Conservation (phyloP, 2,797 vertebrate species). For the Pseudochirops corinnae region DNA sequence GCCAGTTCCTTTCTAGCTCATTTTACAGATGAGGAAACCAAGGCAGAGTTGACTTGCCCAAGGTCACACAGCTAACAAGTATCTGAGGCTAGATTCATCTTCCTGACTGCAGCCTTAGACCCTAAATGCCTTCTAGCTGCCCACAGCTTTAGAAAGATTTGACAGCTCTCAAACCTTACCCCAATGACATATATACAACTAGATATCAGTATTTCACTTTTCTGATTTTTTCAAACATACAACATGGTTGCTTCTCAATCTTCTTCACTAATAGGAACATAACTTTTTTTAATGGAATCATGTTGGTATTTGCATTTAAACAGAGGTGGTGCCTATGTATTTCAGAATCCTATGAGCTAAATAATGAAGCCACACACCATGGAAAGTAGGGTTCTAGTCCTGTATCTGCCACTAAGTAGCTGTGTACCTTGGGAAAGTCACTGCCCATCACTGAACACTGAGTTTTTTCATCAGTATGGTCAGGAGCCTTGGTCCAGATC, state of each 20-base stretch:
- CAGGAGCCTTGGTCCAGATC: background rate
- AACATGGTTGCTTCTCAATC: background rate
- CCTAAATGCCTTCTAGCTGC: background rate
- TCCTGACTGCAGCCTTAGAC: background rate
- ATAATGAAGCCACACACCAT: background rate
- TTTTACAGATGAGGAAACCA: background rate
- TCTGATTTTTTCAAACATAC: background rate
- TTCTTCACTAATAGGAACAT: background rate
- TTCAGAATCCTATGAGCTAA: background rate
- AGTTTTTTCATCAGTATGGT: background rate
- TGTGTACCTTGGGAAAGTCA: background rate
- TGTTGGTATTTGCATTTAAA: background rate
- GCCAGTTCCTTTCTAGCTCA: background rate
- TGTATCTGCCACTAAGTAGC: background rate
- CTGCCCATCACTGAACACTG: background rate
- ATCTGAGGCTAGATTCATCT: background rate
- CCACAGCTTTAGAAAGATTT: background rate
- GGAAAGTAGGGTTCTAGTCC: background rate
- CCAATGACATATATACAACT: background rate
- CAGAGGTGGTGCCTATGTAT: background rate
- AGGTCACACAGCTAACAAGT: background rate
- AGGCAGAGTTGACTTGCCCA: background rate
- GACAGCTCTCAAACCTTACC: background rate
- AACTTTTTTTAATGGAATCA: background rate
- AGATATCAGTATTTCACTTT: background rate